Percentiles rank a stretch among this genome's conserved stretches.
phyloP scores from a whole-genome alignment of 2,888 invertebrate genomes.

The Agonopterix subpropinquella region DNA sequence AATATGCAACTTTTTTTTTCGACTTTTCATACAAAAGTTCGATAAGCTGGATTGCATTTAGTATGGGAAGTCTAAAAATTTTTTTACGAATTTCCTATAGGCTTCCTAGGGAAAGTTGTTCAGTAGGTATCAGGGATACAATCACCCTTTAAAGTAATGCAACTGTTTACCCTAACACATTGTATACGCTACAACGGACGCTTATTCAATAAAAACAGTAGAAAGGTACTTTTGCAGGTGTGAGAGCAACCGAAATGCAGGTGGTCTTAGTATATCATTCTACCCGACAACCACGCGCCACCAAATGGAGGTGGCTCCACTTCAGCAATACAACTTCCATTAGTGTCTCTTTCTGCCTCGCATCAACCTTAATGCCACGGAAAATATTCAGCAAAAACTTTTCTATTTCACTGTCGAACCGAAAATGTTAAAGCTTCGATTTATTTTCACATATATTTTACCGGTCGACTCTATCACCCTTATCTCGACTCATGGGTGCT shows the following conservation, averaged over 20 bases:
- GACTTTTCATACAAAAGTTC: too few species aligned
- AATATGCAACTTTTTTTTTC: too few species aligned
- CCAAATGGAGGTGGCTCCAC: conserved; percentile 2
- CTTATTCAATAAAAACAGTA: too few species aligned
- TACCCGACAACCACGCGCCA: neutral
- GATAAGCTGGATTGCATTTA: too few species aligned
- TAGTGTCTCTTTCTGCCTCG: conserved; percentile 17
- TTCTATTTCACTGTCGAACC: conserved; percentile 13
- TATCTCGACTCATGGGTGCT: conserved; percentile 24
- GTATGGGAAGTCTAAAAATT: too few species aligned
- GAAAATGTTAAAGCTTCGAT: conserved; percentile 21
- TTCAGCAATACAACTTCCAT: conserved; percentile 18
- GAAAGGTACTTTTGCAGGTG: too few species aligned
- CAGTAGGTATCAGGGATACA: too few species aligned
- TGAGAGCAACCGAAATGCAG: neutral
- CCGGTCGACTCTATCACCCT: conserved; percentile 21
- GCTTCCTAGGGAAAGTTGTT: too few species aligned
- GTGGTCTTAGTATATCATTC: neutral
- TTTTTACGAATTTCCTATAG: too few species aligned
- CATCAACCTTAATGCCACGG: conserved; percentile 16
- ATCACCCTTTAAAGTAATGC: too few species aligned
- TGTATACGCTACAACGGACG: too few species aligned
- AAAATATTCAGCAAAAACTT: conserved; percentile 22
- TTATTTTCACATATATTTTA: conserved; percentile 18
- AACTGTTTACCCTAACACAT: too few species aligned